These are phyloP conservation scores for Hucho hucho DNA, from an alignment of 2,113 vertebrate genomes.

Conservation along the genomic window DNA sequence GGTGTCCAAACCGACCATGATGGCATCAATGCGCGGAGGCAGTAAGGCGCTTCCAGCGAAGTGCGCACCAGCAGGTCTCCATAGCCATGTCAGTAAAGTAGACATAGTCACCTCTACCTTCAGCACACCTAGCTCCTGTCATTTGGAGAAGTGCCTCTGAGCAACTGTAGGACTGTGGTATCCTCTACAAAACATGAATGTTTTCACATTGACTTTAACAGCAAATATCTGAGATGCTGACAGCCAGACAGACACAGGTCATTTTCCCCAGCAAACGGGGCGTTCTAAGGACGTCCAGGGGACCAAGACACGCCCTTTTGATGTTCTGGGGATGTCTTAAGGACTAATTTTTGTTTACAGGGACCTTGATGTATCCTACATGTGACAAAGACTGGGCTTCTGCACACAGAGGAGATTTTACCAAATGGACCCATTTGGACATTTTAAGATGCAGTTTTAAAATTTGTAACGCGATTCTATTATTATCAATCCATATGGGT, in stretches of 20 bases:
- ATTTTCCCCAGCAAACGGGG: no score
- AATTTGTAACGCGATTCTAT: neutral
- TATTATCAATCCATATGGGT: slow-evolving; percentile 58
- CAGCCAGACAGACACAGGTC: neutral
- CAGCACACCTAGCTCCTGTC: slow-evolving; percentile 65
- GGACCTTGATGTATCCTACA: neutral
- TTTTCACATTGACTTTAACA: neutral
- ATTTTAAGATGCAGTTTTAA: neutral
- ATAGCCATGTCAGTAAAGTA: slow-evolving; percentile 31
- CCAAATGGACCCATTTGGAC: neutral
- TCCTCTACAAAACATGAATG: neutral
- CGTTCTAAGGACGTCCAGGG: no score
- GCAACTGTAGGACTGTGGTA: neutral
- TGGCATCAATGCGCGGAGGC: neutral
- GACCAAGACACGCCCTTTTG: no score
- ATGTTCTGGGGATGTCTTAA: no score
- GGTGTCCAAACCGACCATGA: neutral
- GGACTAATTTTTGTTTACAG: no score
- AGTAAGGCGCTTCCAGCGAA: neutral
- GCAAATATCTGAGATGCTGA: neutral
- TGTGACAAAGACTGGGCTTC: neutral
- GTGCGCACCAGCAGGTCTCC: slow-evolving; percentile 2
- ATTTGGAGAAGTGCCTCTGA: slow-evolving; percentile 62
- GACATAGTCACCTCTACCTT: slow-evolving; percentile 73
- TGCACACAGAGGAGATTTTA: neutral